These are phyloP conservation scores for Homalodisca vitripennis DNA, from an alignment of 1,140 invertebrate genomes.

Conservation along the genomic window DNA sequence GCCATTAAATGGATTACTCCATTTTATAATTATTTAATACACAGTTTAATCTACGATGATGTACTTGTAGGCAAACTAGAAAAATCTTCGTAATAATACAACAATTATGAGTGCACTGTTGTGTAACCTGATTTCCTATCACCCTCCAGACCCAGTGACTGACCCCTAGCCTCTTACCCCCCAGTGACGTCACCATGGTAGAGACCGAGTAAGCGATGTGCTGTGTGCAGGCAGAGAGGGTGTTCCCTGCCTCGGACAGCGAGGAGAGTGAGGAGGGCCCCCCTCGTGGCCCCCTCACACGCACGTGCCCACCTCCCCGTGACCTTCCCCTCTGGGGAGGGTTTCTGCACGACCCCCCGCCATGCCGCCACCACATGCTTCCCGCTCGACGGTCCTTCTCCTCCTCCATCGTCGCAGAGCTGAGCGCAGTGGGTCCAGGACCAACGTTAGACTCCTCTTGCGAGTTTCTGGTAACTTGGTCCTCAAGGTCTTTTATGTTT, in stretches of 20 bases:
- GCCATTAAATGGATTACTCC: no score
- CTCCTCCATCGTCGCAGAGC: conserved; percentile 40
- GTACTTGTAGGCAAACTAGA: no score
- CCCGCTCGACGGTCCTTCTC: conserved; percentile 40
- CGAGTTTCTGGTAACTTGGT: conserved; percentile 33
- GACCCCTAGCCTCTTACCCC: no score
- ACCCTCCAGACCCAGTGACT: no score
- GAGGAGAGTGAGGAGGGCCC: conserved; percentile 38
- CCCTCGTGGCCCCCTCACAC: conserved; percentile 4
- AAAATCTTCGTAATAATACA: no score
- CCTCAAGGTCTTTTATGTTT: no score
- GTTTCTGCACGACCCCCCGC: conserved; percentile 24
- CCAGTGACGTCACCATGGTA: not conserved
- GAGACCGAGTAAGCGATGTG: conserved; percentile 34
- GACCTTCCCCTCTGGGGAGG: conserved; percentile 34
- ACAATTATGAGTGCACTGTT: no score
- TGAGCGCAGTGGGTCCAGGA: conserved; percentile 33
- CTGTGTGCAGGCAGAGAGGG: conserved; percentile 42
- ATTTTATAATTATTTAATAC: no score
- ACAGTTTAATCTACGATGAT: no score
- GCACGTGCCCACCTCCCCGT: conserved; percentile 31
- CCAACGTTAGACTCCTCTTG: conserved; percentile 27
- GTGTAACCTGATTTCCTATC: no score
- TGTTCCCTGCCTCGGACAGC: conserved; percentile 42
- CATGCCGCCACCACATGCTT: conserved; percentile 31